A percentile compares a stretch with the other conserved stretches of the same genome.
Evolutionary conservation across 2,113 vertebrate genomes (phyloP).

Genomic region (Trichechus manatus): DNA sequence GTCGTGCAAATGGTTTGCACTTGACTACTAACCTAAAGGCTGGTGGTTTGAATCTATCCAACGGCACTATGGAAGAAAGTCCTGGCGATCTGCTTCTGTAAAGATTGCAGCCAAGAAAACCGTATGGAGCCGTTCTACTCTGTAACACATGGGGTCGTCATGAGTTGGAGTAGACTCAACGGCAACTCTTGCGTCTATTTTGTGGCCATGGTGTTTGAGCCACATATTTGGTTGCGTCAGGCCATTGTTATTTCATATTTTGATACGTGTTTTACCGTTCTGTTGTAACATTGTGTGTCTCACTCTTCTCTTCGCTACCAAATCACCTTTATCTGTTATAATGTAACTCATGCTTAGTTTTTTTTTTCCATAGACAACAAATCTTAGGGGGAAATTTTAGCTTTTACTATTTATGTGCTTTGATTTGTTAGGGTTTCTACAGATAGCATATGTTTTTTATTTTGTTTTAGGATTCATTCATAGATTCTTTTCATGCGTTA

Average conservation of each 20-base stretch:
- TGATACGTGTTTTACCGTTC: not conserved
- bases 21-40: not conserved
- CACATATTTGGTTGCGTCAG: not conserved
- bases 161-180: not conserved
- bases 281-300: not conserved
- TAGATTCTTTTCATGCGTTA: not conserved
- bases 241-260: not conserved
- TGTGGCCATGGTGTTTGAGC: not conserved
- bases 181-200: not conserved
- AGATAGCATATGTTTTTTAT: not conserved
- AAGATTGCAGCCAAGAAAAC: not conserved
- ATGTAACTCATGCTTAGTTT: not conserved
- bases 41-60: not conserved
- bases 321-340: not conserved
- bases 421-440: not conserved
- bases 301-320: not conserved
- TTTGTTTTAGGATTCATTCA: conserved; percentile 14
- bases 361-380: not conserved
- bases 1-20: not conserved
- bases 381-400: conserved; percentile 22
- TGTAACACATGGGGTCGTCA: not conserved
- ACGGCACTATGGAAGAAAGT: not conserved
- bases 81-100: not conserved
- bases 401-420: not conserved
- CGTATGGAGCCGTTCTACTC: not conserved